Evolutionary conservation across 2,797 vertebrate genomes (phyloP).

Genomic region (Enteromius trimaculatus): DNA sequence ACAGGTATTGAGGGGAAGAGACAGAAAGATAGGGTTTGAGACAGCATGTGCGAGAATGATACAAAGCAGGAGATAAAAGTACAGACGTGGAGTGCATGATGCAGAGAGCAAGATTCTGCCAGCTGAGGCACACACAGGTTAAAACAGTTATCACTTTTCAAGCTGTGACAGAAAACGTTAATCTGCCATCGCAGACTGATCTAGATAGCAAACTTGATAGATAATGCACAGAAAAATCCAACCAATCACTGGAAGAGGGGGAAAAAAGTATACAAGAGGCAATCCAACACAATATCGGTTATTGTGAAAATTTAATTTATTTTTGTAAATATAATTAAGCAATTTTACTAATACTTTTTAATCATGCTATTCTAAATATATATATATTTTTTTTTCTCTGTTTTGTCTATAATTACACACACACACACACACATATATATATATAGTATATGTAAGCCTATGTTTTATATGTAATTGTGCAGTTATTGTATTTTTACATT

Average conservation of each 20-base stretch:
- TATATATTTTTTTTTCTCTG: too few species aligned
- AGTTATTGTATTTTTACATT: background rate
- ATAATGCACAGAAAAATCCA: background rate
- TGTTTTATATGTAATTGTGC: background rate
- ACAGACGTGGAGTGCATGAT: constrained; percentile 5
- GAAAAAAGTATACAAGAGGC: background rate
- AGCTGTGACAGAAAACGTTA: background rate
- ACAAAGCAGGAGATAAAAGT: background rate
- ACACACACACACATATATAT: too few species aligned
- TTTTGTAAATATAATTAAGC: background rate
- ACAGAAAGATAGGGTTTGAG: constrained; percentile 5
- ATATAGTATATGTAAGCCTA: too few species aligned
- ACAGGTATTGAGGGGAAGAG: constrained; percentile 29
- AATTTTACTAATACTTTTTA: too few species aligned
- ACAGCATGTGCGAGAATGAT: background rate
- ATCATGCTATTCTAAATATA: too few species aligned
- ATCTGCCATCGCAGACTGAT: background rate
- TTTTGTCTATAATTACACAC: too few species aligned
- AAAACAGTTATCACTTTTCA: background rate
- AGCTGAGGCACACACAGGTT: background rate
- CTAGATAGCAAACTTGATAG: constrained; percentile 17
- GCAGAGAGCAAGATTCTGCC: background rate
- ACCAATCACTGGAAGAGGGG: background rate
- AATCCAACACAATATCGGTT: background rate
- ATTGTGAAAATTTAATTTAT: background rate